Evolutionary conservation across 2,888 invertebrate genomes (phyloP).

Genomic region (Cerceris rybyensis): DNA sequence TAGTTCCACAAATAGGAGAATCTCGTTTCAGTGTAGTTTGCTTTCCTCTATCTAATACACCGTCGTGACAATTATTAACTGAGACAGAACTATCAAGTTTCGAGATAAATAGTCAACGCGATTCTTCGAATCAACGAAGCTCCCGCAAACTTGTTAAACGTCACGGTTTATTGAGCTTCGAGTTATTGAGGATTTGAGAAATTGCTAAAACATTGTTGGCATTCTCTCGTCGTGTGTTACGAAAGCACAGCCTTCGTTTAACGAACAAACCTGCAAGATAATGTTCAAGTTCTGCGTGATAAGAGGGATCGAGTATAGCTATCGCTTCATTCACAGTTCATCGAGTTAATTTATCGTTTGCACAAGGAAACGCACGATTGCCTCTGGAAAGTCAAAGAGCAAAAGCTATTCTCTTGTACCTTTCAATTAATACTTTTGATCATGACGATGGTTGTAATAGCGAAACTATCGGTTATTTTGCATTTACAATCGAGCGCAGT

Average conservation of each 20-base stretch:
- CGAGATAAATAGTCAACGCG: no score
- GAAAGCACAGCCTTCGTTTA: not conserved
- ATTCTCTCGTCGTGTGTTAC: not conserved
- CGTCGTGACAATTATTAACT: no score
- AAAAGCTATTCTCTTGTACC: not conserved
- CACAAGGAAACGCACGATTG: not conserved
- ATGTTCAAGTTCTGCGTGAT: slow-evolving; percentile 9
- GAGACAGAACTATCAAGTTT: no score
- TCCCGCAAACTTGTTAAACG: no score
- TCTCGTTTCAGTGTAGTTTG: no score
- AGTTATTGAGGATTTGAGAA: not conserved
- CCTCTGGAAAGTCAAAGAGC: not conserved
- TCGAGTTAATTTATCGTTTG: slow-evolving; percentile 15
- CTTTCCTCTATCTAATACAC: no score
- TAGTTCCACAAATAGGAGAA: no score
- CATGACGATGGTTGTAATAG: not conserved
- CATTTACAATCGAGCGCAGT: no score
- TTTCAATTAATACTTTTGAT: not conserved
- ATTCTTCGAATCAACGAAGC: no score
- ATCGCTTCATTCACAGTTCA: slow-evolving; percentile 28
- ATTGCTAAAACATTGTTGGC: not conserved
- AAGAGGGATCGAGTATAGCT: slow-evolving; percentile 8
- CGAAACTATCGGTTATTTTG: no score
- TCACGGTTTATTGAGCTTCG: no score
- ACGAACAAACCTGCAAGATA: not conserved